Percentiles rank a stretch among this genome's conserved stretches.
Evolutionary conservation across 2,797 vertebrate species (phyloP).

Genomic region (Urocyon cinereoargenteus): DNA sequence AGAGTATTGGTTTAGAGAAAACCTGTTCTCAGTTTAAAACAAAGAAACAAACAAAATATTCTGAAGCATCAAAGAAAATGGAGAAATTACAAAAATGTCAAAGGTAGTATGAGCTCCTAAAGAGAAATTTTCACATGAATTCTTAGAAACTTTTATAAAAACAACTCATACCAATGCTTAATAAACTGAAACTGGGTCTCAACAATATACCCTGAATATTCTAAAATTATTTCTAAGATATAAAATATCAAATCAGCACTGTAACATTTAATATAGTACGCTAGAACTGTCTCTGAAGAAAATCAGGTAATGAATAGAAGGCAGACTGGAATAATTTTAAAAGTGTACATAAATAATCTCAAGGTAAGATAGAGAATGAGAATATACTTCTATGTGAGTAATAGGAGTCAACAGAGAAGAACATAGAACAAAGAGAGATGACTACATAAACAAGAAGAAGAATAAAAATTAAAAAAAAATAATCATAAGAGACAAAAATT

Average conservation of each 20-base stretch:
- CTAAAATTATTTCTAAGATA: background rate
- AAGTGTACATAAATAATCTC: background rate
- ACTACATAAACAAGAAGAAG: background rate
- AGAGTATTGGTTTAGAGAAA: background rate
- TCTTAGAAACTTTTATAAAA: background rate
- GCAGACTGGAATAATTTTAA: background rate
- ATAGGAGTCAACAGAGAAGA: background rate
- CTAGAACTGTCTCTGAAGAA: background rate
- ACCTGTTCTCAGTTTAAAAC: background rate
- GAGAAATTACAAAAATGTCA: background rate
- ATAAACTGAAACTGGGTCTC: background rate
- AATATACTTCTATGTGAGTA: background rate
- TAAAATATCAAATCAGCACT: background rate
- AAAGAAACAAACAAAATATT: slow-evolving; percentile 18
- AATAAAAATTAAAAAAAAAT: background rate
- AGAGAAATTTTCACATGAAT: background rate
- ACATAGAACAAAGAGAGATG: background rate
- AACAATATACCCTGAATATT: background rate
- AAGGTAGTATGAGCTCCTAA: background rate
- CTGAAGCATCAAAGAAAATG: background rate
- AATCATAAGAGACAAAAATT: background rate
- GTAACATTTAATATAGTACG: background rate
- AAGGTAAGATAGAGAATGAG: background rate
- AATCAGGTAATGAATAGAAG: background rate
- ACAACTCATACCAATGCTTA: background rate